phyloP scores from a whole-genome alignment of 2,113 vertebrate genomes.

The Cathartes aura region DNA sequence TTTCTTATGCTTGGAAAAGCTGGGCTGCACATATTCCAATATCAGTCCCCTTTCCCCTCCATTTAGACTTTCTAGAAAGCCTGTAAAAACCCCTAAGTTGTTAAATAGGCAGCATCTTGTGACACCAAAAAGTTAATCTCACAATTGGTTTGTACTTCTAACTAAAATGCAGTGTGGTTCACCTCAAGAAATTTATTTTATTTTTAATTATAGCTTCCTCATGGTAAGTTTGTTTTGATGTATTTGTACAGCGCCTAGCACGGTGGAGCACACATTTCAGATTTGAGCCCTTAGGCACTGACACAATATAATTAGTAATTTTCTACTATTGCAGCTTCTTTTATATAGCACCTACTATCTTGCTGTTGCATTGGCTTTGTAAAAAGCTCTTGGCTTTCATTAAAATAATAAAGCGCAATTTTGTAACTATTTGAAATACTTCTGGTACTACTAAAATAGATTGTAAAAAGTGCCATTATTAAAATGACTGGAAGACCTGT shows the following conservation, averaged over 20 bases:
- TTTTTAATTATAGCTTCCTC: not conserved
- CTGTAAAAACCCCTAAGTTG: accelerated
- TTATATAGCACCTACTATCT: not conserved
- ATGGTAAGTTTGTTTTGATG: not conserved
- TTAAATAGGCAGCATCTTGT: not conserved
- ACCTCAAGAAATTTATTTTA: too few species aligned
- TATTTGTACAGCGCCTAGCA: too few species aligned
- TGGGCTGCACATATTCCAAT: not conserved
- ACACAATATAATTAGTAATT: too few species aligned
- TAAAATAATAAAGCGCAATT: not conserved
- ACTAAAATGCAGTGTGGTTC: not conserved
- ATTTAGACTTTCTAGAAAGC: not conserved
- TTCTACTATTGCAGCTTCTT: not conserved
- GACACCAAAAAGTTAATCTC: not conserved
- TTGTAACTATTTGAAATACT: not conserved
- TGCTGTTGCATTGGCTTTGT: not conserved
- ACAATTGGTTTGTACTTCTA: not conserved
- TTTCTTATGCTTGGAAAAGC: not conserved
- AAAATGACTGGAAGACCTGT: not conserved
- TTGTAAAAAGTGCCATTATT: not conserved
- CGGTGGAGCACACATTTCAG: not conserved
- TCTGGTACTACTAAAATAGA: not conserved
- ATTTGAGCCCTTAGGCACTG: too few species aligned
- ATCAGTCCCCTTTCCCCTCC: not conserved
- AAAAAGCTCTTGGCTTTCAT: not conserved